Base-by-base conservation (phyloP, 2,113 vertebrate genomes). In the Propithecus coquereli region DNA sequence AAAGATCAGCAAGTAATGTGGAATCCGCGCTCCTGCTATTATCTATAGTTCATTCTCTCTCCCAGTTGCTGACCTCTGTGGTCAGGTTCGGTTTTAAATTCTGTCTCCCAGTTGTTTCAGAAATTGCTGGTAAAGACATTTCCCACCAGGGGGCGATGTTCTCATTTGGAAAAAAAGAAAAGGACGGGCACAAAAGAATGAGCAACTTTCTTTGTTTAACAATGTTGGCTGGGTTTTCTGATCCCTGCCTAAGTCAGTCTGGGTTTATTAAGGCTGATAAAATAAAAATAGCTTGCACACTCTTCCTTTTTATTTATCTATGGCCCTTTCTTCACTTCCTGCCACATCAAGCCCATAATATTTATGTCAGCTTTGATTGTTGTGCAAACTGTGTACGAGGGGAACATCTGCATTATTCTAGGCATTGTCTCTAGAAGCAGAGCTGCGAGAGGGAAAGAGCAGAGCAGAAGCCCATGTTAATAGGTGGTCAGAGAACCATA, bases 111-210 rank as follows among this genome's bases (percentile, higher is more conserved):
- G 3, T 68, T 40, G 34, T 74, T 83, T 70, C 13, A 1, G 17
- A 66, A 43, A 34, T 17, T 0, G 63, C 66, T 0, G n/a, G 34
- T 84, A 18, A 43, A 30, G 40, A 6, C 17, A 27, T 2, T 17
- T 0, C 18, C 97, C 98, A 32, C 89, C 83, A 98, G 98, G 94
- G 98, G 98, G 97, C 97, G 89, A 86, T 96, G 90, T 98, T 97
- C 95, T 81, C 97, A 80, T 63, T 95, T 34, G 20, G n/a, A 52
- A 85, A 95, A 50, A 73, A 34, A 18, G 83, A 94, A 45, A 68
- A 4, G 1, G 5, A 34, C 27, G 1, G 4, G 2, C 0, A 0
- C 3, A 5, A 77, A 61, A 2, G 16, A 30, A 5, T 2, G 37
- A 96, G 47, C 79, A 76, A 13, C 65, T 95, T 91, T n/a, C 77